These are phyloP conservation scores for Percina caprodes DNA, from an alignment of 2,113 vertebrate genomes.

Conservation along the genomic window DNA sequence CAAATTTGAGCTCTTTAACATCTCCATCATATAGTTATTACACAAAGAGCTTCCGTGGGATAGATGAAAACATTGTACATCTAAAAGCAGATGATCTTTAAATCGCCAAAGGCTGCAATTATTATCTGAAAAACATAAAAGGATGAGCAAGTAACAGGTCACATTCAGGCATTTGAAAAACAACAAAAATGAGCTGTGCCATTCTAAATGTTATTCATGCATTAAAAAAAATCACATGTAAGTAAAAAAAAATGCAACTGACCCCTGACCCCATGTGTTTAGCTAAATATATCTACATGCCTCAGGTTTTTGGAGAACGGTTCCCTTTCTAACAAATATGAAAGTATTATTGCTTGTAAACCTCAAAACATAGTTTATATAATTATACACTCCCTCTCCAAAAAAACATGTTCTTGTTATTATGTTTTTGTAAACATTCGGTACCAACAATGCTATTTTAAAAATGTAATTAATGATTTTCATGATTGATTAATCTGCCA, in stretches of 20 bases:
- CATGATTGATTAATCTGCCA: no score
- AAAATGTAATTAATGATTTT: no score
- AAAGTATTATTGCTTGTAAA: no score
- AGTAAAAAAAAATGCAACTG: no score
- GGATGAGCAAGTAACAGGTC: no score
- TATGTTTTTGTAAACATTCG: no score
- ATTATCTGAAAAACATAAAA: not conserved
- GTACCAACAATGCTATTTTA: no score
- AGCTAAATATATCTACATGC: not conserved
- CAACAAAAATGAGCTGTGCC: not conserved
- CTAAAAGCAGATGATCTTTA: slow-evolving; percentile 6
- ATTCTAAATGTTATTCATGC: not conserved
- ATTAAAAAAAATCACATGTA: not conserved
- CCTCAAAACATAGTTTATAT: no score
- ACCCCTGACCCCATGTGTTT: not conserved
- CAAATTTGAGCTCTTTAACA: slow-evolving; percentile 16
- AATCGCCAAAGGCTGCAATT: not conserved
- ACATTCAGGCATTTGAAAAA: not conserved
- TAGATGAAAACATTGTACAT: not conserved
- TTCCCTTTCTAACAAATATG: no score
- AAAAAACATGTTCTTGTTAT: no score
- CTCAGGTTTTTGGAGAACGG: no score
- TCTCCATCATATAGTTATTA: not conserved
- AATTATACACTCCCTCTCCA: no score
- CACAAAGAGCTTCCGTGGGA: slow-evolving; percentile 12